Percentiles rank a stretch among this genome's conserved stretches.
phyloP scores from a whole-genome alignment of 2,888 invertebrate species.

The Nephrotoma flavescens region DNA sequence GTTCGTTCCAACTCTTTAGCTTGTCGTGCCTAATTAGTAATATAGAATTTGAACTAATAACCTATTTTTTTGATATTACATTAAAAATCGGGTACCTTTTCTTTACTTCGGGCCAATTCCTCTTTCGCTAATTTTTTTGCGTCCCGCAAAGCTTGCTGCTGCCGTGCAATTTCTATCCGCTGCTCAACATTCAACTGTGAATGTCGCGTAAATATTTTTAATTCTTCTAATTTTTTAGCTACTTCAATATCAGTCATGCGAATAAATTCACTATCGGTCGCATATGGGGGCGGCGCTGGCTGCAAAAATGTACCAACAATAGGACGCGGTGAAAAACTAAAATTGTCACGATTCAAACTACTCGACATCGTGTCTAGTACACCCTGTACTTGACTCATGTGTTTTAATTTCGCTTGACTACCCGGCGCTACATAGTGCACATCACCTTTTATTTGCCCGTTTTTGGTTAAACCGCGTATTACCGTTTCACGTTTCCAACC shows the following conservation, averaged over 20 bases:
- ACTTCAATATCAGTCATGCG: conserved; percentile 72
- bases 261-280: conserved; percentile 54
- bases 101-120: conserved; percentile 38
- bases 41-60: not conserved
- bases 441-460: conserved; percentile 82
- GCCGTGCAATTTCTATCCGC: conserved; percentile 56
- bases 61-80: not conserved
- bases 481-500: conserved; percentile 92
- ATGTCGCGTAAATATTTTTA: conserved; percentile 45
- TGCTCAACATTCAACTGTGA: conserved; percentile 57
- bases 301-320: conserved; percentile 87
- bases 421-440: conserved; percentile 73
- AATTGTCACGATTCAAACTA: conserved; percentile 70
- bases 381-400: conserved; percentile 47
- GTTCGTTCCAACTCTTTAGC: conserved; percentile 55
- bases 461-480: conserved; percentile 72
- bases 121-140: conserved; percentile 60
- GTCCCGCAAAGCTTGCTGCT: conserved; percentile 58
- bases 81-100: conserved; percentile 30
- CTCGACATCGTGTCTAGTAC: conserved; percentile 26
- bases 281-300: conserved; percentile 45
- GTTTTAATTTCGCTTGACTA: conserved; percentile 42
- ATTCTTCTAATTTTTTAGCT: conserved; percentile 53
- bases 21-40: conserved; percentile 19
- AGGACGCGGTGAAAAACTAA: conserved; percentile 79